A percentile compares a stretch with the other conserved stretches of the same genome.
Conservation (phyloP, 2,797 vertebrate genomes). For the Serranus cabrilla region DNA sequence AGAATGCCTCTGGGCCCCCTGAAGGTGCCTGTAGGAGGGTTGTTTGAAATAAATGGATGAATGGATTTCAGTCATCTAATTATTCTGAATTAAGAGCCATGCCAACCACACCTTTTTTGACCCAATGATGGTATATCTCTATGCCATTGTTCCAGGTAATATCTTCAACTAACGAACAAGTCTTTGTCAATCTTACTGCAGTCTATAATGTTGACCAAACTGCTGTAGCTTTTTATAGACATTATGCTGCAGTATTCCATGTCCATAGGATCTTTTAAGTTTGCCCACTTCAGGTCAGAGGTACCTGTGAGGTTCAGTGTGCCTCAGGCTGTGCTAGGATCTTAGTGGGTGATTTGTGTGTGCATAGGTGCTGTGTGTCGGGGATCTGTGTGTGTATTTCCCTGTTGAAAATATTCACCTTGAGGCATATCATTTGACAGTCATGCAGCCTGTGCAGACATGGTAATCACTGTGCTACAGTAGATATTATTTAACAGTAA, state of each 20-base stretch:
- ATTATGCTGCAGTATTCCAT: conserved; percentile 5
- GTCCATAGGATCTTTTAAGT: conserved; percentile 10
- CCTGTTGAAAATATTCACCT: conserved; percentile 11
- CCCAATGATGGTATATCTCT: background rate
- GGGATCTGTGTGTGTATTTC: conserved; percentile 12
- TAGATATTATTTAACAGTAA: conserved; percentile 37
- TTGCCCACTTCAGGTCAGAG: conserved; percentile 35
- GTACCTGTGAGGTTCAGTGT: background rate
- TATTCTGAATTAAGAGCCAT: too few species aligned
- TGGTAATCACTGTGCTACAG: conserved; percentile 34
- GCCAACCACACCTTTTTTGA: background rate
- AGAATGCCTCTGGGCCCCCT: too few species aligned
- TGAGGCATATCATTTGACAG: conserved; percentile 21
- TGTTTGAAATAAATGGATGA: too few species aligned
- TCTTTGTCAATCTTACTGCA: too few species aligned
- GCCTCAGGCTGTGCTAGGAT: conserved; percentile 39
- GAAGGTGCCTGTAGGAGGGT: too few species aligned
- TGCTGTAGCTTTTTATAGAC: conserved; percentile 3
- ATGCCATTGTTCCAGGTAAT: too few species aligned
- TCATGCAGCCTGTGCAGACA: conserved; percentile 27
- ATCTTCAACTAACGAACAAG: too few species aligned
- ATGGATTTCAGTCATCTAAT: too few species aligned
- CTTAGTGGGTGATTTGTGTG: background rate
- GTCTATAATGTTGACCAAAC: background rate
- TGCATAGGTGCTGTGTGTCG: background rate